Conservation (phyloP, 2,797 vertebrate genomes). For the Anas bernieri region DNA sequence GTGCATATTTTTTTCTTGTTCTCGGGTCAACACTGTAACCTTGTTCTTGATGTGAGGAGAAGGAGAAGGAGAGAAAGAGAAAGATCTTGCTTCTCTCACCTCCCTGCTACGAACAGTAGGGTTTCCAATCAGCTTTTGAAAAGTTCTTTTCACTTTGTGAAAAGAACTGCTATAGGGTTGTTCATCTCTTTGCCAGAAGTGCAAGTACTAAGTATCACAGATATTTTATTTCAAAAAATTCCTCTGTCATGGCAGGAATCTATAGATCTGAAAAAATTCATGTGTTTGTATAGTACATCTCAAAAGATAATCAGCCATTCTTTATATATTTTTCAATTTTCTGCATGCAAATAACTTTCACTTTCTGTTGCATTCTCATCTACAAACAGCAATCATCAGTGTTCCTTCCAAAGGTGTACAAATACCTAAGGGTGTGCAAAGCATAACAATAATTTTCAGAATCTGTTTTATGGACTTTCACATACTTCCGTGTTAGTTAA, state of each 20-base stretch:
- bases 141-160: not conserved
- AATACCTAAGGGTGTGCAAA: not conserved
- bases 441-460: not conserved
- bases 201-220: not conserved
- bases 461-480: not conserved
- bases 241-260: not conserved
- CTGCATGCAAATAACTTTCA: not conserved
- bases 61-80: not conserved
- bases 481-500: not conserved
- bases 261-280: not conserved
- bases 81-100: not conserved
- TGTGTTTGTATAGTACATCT: not conserved
- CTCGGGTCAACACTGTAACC: not conserved
- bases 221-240: not conserved
- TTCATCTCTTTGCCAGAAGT: not conserved
- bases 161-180: not conserved
- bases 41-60: not conserved
- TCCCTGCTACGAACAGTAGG: not conserved
- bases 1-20: not conserved
- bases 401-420: not conserved
- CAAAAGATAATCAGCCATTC: not conserved
- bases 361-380: not conserved
- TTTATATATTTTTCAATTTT: not conserved
- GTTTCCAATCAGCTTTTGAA: not conserved
- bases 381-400: not conserved